These are phyloP conservation scores for Amphilophus citrinellus DNA, from an alignment of 2,113 vertebrate species.

Conservation along the genomic window DNA sequence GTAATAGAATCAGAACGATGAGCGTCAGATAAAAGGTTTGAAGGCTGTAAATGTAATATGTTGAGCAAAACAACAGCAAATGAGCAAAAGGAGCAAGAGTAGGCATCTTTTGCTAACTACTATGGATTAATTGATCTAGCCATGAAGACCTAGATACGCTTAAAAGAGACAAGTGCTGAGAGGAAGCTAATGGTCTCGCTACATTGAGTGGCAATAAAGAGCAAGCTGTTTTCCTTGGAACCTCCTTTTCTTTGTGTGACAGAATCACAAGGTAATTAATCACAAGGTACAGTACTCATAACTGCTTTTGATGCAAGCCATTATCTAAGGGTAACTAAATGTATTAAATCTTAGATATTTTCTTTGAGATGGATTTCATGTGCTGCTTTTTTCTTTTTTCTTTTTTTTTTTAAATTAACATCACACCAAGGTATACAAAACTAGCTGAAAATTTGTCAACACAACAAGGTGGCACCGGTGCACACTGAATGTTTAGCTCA, in stretches of 20 bases:
- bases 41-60: slow-evolving; percentile 37
- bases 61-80: slow-evolving; percentile 37
- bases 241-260: slow-evolving; percentile 56
- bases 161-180: slow-evolving; percentile 76
- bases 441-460: too few relatives aligned
- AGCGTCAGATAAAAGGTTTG: not conserved
- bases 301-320: slow-evolving; percentile 30
- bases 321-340: not conserved
- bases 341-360: not conserved
- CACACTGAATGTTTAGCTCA: too few relatives aligned
- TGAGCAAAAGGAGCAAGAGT: slow-evolving; percentile 57
- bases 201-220: slow-evolving; percentile 46
- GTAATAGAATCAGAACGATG: slow-evolving; percentile 1
- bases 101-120: slow-evolving; percentile 77
- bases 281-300: slow-evolving; percentile 31
- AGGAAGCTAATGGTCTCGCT: slow-evolving; percentile 74
- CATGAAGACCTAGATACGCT: slow-evolving; percentile 77
- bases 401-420: not conserved
- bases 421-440: not conserved
- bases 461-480: too few relatives aligned
- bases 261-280: slow-evolving; percentile 60
- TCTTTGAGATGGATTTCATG: not conserved
- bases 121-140: slow-evolving; percentile 82
- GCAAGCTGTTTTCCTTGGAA: slow-evolving; percentile 60
- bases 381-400: not conserved